phyloP scores from a whole-genome alignment of 1,140 invertebrate genomes.

The Trypoxylus dichotomus region DNA sequence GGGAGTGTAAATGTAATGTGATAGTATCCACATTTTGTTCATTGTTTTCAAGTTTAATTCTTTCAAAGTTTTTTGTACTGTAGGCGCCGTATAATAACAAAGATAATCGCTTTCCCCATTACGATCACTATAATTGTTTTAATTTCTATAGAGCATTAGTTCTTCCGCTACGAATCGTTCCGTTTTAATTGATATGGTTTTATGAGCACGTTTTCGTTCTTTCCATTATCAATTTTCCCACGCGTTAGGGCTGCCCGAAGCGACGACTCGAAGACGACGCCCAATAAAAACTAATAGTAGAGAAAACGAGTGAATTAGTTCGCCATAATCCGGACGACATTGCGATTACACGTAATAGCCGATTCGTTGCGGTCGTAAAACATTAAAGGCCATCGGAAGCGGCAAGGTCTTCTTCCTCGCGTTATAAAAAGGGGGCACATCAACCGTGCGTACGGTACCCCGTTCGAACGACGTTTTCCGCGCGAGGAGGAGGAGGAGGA shows the following conservation, averaged over 20 bases:
- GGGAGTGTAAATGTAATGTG: too few relatives aligned
- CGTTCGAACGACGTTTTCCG: too few relatives aligned
- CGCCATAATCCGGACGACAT: conserved; percentile 37
- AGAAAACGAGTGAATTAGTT: conserved; percentile 38
- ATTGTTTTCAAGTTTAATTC: too few relatives aligned
- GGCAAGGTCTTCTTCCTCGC: background rate
- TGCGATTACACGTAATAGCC: conserved; percentile 42
- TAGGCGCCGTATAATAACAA: background rate
- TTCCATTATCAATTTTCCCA: conserved; percentile 19
- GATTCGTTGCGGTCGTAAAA: conserved; percentile 35
- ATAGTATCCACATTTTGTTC: too few relatives aligned
- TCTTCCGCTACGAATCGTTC: conserved; percentile 1
- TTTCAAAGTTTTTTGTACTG: too few relatives aligned
- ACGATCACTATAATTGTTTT: background rate
- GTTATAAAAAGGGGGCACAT: background rate
- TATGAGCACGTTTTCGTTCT: background rate
- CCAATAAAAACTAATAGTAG: conserved; percentile 43
- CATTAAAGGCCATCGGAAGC: conserved; percentile 33
- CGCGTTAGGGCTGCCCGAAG: conserved; percentile 30
- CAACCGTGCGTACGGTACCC: background rate
- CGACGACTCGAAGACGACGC: conserved; percentile 23
- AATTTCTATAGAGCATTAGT: background rate
- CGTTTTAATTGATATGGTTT: conserved; percentile 21
- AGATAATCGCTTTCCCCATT: background rate
- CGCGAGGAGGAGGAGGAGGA: background rate